Evolutionary conservation across 1,140 invertebrate species (phyloP).

Genomic region (Temnothorax longispinosus): DNA sequence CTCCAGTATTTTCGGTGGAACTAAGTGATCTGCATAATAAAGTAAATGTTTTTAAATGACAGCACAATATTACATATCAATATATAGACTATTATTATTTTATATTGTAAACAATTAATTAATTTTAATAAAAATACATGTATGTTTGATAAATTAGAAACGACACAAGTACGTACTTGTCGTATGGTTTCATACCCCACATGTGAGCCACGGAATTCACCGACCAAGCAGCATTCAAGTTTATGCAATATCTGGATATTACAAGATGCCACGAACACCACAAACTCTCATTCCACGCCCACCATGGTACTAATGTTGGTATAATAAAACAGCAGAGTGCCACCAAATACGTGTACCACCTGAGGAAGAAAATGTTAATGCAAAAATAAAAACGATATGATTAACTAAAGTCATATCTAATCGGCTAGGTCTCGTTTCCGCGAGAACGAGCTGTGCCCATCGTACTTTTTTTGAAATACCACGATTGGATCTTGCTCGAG

Average conservation of each 20-base stretch:
- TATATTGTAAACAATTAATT: neutral
- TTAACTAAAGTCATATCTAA: too few species aligned
- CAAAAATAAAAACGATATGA: too few species aligned
- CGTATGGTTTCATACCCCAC: constrained; percentile 96
- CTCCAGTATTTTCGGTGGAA: constrained; percentile 82
- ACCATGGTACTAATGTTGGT: constrained; percentile 94
- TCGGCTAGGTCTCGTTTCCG: too few species aligned
- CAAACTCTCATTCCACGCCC: constrained; percentile 93
- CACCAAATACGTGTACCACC: constrained; percentile 94
- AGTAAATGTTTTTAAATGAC: neutral
- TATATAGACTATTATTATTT: neutral
- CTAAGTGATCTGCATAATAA: constrained; percentile 87
- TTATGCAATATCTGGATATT: constrained; percentile 93
- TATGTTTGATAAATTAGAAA: neutral
- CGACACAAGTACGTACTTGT: constrained; percentile 87
- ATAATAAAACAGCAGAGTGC: constrained; percentile 93
- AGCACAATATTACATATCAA: neutral
- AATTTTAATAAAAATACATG: neutral
- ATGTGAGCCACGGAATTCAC: constrained; percentile 98
- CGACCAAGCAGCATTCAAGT: constrained; percentile 97
- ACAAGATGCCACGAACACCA: constrained; percentile 93
- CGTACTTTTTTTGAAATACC: neutral
- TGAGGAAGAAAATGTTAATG: constrained; percentile 78
- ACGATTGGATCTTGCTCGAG: constrained; percentile 89
- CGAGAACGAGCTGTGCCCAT: too few species aligned